phyloP scores from a whole-genome alignment of 2,888 invertebrate genomes.

The Cylindroiulus punctatus region DNA sequence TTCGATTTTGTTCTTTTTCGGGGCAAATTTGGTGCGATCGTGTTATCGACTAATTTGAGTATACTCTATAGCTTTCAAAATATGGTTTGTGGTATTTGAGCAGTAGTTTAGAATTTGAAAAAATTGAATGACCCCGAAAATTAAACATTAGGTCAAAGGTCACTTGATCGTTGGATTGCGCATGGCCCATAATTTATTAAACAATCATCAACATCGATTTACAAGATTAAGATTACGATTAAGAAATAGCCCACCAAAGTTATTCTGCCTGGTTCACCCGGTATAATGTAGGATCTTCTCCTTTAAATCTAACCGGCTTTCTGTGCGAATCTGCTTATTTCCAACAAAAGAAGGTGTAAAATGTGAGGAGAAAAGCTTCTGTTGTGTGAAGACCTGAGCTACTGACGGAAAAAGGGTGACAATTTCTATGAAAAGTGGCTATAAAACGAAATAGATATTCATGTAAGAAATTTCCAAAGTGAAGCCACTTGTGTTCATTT shows the following conservation, averaged over 20 bases:
- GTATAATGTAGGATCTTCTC: not conserved
- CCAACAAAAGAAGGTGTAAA: not conserved
- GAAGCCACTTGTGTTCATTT: not conserved
- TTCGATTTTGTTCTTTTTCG: too few relatives aligned
- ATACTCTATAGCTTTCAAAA: too few relatives aligned
- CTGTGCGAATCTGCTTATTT: not conserved
- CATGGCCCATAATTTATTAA: too few relatives aligned
- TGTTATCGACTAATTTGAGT: too few relatives aligned
- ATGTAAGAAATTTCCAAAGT: not conserved
- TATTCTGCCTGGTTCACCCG: too few relatives aligned
- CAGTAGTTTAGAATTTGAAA: too few relatives aligned
- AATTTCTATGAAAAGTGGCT: conserved; percentile 10
- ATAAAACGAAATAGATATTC: not conserved
- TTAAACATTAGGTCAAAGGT: too few relatives aligned
- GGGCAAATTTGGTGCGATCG: too few relatives aligned
- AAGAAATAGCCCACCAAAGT: not conserved
- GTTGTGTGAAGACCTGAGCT: conserved; percentile 1
- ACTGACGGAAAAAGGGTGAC: conserved; percentile 14
- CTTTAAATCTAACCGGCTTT: conserved; percentile 29
- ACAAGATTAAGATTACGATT: not conserved
- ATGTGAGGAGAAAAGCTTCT: not conserved
- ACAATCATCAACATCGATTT: too few relatives aligned
- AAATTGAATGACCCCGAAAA: too few relatives aligned
- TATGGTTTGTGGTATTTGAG: too few relatives aligned
- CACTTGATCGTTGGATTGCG: too few relatives aligned